Conservation (phyloP, 2,797 vertebrate species). For the Channallabes apus region DNA sequence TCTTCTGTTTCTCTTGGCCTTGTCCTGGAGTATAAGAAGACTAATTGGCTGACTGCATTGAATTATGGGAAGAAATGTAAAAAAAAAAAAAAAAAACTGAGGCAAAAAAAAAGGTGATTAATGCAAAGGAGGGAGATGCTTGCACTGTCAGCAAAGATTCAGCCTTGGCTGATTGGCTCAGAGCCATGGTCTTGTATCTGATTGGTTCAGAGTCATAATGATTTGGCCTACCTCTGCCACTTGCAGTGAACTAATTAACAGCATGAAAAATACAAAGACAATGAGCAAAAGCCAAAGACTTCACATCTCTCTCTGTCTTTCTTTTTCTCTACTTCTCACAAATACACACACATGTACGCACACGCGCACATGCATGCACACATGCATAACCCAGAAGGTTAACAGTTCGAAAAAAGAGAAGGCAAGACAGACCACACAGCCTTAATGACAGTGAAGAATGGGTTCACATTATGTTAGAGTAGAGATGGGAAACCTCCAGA, state of each 20-base stretch:
- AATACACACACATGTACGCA: not conserved
- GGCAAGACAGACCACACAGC: not conserved
- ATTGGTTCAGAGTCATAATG: constrained; percentile 18
- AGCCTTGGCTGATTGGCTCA: constrained; percentile 12
- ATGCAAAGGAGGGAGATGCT: constrained; percentile 69
- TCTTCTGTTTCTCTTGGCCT: not conserved
- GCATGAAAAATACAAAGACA: constrained; percentile 4
- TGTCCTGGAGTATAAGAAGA: not conserved
- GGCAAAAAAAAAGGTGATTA: constrained; percentile 66
- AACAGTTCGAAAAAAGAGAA: not conserved
- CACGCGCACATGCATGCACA: not conserved
- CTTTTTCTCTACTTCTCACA: not conserved
- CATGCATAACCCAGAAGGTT: not conserved
- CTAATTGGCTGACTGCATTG: constrained; percentile 41
- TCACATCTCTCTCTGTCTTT: not conserved
- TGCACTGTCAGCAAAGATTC: constrained; percentile 58
- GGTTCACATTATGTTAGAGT: not conserved
- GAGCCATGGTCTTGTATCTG: constrained; percentile 5
- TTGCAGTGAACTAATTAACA: constrained; percentile 35
- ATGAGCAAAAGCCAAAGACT: not conserved
- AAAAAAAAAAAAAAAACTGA: constrained; percentile 64
- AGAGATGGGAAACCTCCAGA: not conserved
- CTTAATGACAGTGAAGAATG: not conserved
- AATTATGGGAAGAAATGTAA: constrained; percentile 46
- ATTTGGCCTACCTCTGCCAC: constrained; percentile 4